phyloP scores from a whole-genome alignment of 2,797 vertebrate genomes.

The Manis crassicaudata region DNA sequence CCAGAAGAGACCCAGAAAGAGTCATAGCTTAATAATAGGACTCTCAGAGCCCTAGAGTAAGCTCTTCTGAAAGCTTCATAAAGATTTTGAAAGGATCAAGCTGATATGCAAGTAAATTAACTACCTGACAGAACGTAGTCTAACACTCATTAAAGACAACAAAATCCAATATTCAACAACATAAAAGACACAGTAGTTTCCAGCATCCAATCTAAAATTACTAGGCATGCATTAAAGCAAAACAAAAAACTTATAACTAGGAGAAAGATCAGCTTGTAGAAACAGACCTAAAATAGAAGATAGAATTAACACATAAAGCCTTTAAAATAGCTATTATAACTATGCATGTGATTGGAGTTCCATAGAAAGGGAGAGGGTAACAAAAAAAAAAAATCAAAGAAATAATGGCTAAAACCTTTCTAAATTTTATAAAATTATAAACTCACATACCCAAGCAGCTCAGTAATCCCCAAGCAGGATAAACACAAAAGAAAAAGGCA shows the following conservation, averaged over 20 bases:
- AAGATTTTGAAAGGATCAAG: neutral
- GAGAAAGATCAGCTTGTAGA: conserved; percentile 6
- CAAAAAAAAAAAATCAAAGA: neutral
- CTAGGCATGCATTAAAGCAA: neutral
- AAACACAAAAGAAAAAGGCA: neutral
- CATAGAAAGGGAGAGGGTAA: neutral
- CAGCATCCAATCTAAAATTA: neutral
- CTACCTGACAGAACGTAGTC: neutral
- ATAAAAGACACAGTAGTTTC: neutral
- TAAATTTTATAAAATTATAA: neutral
- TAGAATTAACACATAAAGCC: neutral
- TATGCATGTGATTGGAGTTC: neutral
- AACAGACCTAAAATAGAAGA: conserved; percentile 9
- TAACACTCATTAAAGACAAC: neutral
- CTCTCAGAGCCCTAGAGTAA: neutral
- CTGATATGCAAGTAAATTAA: conserved; percentile 13
- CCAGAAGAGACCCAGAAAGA: neutral
- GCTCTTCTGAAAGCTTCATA: neutral
- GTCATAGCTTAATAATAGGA: neutral
- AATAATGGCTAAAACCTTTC: neutral
- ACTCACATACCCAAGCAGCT: neutral
- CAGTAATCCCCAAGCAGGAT: neutral
- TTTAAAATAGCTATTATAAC: conserved; percentile 16
- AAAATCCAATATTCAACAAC: neutral
- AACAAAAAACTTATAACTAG: neutral